These are phyloP conservation scores for Lycaon pictus DNA, from an alignment of 2,113 vertebrate species.

Conservation along the genomic window DNA sequence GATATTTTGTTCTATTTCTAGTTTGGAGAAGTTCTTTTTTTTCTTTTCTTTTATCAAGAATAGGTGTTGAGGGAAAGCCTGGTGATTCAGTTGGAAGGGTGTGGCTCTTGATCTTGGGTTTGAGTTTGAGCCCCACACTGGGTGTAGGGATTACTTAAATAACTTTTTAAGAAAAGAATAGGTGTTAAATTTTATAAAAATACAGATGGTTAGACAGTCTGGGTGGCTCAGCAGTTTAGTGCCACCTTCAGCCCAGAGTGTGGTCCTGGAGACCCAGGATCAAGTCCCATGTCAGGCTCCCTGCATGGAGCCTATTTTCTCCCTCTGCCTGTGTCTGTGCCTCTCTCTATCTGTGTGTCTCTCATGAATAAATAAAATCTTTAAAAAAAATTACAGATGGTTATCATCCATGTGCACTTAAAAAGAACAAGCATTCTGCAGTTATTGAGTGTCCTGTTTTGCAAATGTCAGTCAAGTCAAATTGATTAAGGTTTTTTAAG, in stretches of 20 bases:
- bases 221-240: too few relatives aligned
- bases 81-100: background rate
- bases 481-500: background rate
- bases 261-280: too few relatives aligned
- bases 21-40: background rate
- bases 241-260: too few relatives aligned
- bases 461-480: background rate
- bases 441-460: background rate
- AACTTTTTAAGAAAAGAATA: too few relatives aligned
- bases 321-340: too few relatives aligned
- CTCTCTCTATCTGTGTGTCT: too few relatives aligned
- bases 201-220: too few relatives aligned
- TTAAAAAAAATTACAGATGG: background rate
- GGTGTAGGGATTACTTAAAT: background rate
- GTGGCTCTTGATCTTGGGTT: background rate
- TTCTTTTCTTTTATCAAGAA: background rate
- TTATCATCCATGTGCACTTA: background rate
- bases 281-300: too few relatives aligned
- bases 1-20: constrained; percentile 19
- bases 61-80: background rate
- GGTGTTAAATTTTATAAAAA: too few relatives aligned
- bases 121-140: background rate
- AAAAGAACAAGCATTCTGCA: background rate
- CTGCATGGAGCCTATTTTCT: too few relatives aligned
- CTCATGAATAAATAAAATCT: too few relatives aligned